Conservation (phyloP, 2,797 vertebrate species). For the Trematomus bernacchii region DNA sequence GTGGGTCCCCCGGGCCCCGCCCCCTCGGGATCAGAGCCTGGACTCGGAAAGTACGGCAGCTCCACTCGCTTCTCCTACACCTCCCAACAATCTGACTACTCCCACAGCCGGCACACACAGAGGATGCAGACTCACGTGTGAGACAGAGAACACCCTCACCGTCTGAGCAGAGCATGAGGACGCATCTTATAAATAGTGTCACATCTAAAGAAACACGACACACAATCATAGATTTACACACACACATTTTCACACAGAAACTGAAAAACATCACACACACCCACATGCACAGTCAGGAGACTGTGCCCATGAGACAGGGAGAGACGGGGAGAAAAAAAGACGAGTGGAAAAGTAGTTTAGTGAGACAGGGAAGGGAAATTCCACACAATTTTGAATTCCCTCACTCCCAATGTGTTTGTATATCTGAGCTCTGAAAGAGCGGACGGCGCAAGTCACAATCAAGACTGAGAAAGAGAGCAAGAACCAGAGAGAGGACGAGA, state of each 20-base stretch:
- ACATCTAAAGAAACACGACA: constrained; percentile 52
- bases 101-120: constrained; percentile 94
- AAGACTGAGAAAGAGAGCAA: constrained; percentile 64
- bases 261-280: constrained; percentile 39
- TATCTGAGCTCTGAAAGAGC: constrained; percentile 81
- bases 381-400: constrained; percentile 68
- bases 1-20: constrained; percentile 80
- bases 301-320: constrained; percentile 66
- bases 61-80: constrained; percentile 95
- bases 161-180: constrained; percentile 67
- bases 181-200: constrained; percentile 74
- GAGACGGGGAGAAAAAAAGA: constrained; percentile 45
- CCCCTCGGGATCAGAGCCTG: constrained; percentile 82
- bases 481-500: constrained; percentile 45
- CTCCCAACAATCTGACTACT: constrained; percentile 96
- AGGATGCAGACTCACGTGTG: constrained; percentile 98
- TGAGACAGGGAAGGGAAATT: constrained; percentile 72
- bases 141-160: constrained; percentile 68
- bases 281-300: constrained; percentile 66
- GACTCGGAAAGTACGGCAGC: constrained; percentile 92
- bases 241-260: constrained; percentile 66
- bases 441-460: constrained; percentile 85
- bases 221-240: constrained; percentile 49
- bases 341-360: constrained; percentile 44
- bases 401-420: constrained; percentile 68